Percentiles rank a stretch among this genome's conserved stretches.
phyloP scores from a whole-genome alignment of 2,888 invertebrate species.

The Leucophenga montana region DNA sequence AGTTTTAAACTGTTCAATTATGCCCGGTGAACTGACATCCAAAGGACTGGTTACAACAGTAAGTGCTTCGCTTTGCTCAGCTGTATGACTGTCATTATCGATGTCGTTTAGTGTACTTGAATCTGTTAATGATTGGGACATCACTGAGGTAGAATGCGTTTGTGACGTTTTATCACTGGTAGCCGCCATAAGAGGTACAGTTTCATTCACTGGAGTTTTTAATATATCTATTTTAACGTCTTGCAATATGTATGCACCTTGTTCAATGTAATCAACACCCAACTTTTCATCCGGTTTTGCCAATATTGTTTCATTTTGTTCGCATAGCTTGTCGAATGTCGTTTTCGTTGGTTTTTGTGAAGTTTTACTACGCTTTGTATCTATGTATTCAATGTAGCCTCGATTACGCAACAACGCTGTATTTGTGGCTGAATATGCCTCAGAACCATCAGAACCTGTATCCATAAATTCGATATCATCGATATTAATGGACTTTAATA shows the following conservation, averaged over 20 bases:
- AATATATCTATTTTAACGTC: constrained; percentile 58
- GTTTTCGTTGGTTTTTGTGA: not conserved
- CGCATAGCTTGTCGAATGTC: not conserved
- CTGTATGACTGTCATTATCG: constrained; percentile 78
- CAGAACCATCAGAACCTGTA: constrained; percentile 87
- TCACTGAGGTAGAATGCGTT: constrained; percentile 39
- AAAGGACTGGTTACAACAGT: constrained; percentile 76
- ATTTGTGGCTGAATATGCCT: constrained; percentile 77
- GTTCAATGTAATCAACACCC: constrained; percentile 77
- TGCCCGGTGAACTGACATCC: constrained; percentile 68
- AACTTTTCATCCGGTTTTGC: constrained; percentile 72
- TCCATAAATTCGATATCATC: constrained; percentile 91
- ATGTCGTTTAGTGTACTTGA: constrained; percentile 71
- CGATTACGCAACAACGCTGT: constrained; percentile 76
- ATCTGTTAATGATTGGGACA: constrained; percentile 66
- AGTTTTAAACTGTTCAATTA: constrained; percentile 57
- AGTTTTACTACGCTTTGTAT: constrained; percentile 45
- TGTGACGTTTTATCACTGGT: constrained; percentile 10
- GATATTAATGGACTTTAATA: constrained; percentile 75
- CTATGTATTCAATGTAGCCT: constrained; percentile 81
- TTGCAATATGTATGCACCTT: constrained; percentile 71
- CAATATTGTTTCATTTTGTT: constrained; percentile 10
- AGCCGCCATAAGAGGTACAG: constrained; percentile 45
- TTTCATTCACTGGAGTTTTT: constrained; percentile 74
- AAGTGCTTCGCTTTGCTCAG: constrained; percentile 78